phyloP scores from a whole-genome alignment of 2,797 vertebrate genomes.

The Pristis pectinata region DNA sequence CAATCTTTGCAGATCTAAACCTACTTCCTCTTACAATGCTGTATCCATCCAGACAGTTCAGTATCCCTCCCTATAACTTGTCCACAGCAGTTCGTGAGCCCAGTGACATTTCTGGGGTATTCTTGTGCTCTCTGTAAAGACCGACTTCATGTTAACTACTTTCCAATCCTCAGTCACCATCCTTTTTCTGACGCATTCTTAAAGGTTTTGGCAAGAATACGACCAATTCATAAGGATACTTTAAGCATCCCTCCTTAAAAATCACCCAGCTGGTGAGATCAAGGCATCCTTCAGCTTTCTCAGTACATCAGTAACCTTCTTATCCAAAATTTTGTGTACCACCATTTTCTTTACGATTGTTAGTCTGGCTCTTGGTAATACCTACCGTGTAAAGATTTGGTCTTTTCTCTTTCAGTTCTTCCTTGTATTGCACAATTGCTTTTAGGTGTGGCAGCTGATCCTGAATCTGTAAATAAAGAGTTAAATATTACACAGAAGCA shows the following conservation, averaged over 20 bases:
- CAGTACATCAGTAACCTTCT: background rate
- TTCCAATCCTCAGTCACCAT: background rate
- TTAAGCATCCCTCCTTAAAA: background rate
- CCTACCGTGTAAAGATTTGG: constrained; percentile 82
- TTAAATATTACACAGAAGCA: background rate
- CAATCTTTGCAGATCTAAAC: background rate
- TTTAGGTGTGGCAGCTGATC: constrained; percentile 73
- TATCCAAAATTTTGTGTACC: background rate
- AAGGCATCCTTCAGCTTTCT: background rate
- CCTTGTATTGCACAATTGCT: constrained; percentile 80
- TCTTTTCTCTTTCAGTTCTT: constrained; percentile 64
- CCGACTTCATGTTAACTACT: background rate
- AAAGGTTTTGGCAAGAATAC: background rate
- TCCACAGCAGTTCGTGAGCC: background rate
- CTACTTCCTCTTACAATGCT: background rate
- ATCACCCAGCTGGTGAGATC: background rate
- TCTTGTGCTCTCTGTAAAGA: background rate
- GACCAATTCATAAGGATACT: background rate
- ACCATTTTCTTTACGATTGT: background rate
- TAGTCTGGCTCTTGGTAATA: background rate
- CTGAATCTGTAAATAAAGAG: constrained; percentile 61
- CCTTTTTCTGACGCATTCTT: background rate
- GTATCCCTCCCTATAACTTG: background rate
- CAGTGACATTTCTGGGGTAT: background rate
- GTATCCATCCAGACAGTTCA: background rate